Base-by-base conservation (phyloP, 2,797 vertebrate genomes). In the Delichon dasypus region DNA sequence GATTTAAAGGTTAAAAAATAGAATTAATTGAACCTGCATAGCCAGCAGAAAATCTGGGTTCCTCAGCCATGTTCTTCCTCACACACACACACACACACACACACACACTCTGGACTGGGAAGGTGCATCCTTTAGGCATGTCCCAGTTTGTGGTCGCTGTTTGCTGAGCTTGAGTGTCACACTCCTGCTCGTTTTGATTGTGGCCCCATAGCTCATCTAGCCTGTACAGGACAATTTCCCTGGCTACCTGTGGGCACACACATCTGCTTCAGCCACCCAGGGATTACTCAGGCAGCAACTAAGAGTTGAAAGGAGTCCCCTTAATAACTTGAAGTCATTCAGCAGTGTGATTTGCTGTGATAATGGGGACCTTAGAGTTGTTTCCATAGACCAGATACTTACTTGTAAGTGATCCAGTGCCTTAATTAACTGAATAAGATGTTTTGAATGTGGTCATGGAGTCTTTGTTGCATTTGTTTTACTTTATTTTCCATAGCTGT, bases 351-450 rank as follows among this genome's bases (percentile, higher is more conserved):
- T 88, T 95, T 51, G 65, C 74, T 85, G 13, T 54, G 47, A 16
- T 42, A 47, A 8, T 2, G 7, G 45, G n/a, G 10, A 9, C 29
- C 34, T 62, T 44, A 29, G 19, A 68, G 38, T 30, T 72, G 7
- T 77, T 93, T 58, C 75, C 42, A 47, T 40, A 94, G 66, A 72
- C 23, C 20, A 85, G 79, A 38, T 84, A 68, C 26, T 73, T 85
- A 40, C n/a, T 34, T 47, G 19, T 75, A n/a, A 84, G 42, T 21
- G 14, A 84, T 84, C 38, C 34, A n/a, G 58, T 81, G 50, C 29
- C 40, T 84, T 66, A 81, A 75, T 70, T 75, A 78, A 36, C 25
- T 48, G 42, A 65, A 50, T 76, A 25, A 82, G 71, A 27, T 54
- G 30, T 34, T 92, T 83, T 68, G 9, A 55, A 40, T 66, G 13